Evolutionary conservation across 2,113 vertebrate species (phyloP).

Genomic region (Ictalurus punctatus): DNA sequence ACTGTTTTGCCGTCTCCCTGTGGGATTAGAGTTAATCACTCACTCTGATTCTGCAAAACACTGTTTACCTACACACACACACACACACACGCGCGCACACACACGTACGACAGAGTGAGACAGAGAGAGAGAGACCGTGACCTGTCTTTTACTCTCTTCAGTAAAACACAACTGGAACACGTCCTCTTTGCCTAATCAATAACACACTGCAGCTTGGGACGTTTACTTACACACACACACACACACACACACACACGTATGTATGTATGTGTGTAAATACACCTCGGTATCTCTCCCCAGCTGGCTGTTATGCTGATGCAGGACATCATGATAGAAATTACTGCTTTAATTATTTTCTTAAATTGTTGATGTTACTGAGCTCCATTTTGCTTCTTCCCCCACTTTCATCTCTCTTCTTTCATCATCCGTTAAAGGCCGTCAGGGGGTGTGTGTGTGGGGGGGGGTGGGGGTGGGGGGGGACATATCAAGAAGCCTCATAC

Average conservation of each 20-base stretch:
- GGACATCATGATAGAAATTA: slow-evolving; percentile 47
- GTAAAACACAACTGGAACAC: slow-evolving; percentile 37
- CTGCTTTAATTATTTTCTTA: slow-evolving; percentile 50
- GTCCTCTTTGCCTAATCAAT: slow-evolving; percentile 44
- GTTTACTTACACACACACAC: background rate
- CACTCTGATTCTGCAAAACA: slow-evolving; percentile 7
- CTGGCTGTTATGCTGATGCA: slow-evolving; percentile 30
- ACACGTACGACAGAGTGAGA: background rate
- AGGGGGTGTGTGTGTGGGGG: background rate
- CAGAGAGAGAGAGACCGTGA: too few relatives aligned
- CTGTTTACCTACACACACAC: background rate
- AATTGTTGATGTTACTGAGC: slow-evolving; percentile 41
- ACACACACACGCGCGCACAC: background rate
- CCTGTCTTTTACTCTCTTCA: too few relatives aligned
- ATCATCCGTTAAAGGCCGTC: background rate
- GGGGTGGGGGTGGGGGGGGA: background rate
- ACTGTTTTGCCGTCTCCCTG: background rate
- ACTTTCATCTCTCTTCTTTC: background rate
- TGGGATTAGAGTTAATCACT: slow-evolving; percentile 19
- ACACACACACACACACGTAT: background rate
- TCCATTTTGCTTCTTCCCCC: slow-evolving; percentile 10
- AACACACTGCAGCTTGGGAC: slow-evolving; percentile 30
- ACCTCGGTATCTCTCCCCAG: background rate
- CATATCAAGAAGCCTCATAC: too few relatives aligned
- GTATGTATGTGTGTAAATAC: background rate